Conservation (phyloP, 2,797 vertebrate species). For the Coregonus ussuriensis region DNA sequence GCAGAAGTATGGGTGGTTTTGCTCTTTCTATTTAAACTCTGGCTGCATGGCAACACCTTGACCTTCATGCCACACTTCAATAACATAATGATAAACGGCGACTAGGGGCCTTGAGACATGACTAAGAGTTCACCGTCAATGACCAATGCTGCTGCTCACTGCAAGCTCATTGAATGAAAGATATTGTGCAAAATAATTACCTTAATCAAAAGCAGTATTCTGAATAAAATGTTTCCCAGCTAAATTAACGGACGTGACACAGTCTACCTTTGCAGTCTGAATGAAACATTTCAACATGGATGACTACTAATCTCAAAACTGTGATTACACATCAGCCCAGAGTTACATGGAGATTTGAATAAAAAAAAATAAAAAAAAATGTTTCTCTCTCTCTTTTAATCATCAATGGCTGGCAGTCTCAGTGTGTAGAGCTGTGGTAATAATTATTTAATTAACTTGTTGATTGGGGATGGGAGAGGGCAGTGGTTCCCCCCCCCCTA, state of each 20-base stretch:
- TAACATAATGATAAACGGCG: background rate
- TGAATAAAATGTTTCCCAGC: background rate
- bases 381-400: slow-evolving; percentile 62
- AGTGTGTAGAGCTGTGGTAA: slow-evolving; percentile 68
- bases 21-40: background rate
- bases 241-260: background rate
- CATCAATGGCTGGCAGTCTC: slow-evolving; percentile 57
- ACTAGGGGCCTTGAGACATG: no score
- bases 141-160: background rate
- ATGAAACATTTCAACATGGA: slow-evolving; percentile 25
- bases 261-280: background rate
- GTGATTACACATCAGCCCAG: slow-evolving; percentile 70
- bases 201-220: background rate
- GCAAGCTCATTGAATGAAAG: background rate
- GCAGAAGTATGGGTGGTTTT: background rate
- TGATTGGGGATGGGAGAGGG: slow-evolving; percentile 75
- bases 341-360: slow-evolving; percentile 63
- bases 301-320: slow-evolving; percentile 62
- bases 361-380: slow-evolving; percentile 52
- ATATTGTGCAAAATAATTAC: background rate
- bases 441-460: slow-evolving; percentile 88
- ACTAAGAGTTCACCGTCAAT: background rate
- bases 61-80: background rate
- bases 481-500: slow-evolving; percentile 41
- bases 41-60: background rate